A percentile compares a stretch with the other conserved stretches of the same genome.
Conservation (phyloP, 2,113 vertebrate species). For the Ciconia maguari region DNA sequence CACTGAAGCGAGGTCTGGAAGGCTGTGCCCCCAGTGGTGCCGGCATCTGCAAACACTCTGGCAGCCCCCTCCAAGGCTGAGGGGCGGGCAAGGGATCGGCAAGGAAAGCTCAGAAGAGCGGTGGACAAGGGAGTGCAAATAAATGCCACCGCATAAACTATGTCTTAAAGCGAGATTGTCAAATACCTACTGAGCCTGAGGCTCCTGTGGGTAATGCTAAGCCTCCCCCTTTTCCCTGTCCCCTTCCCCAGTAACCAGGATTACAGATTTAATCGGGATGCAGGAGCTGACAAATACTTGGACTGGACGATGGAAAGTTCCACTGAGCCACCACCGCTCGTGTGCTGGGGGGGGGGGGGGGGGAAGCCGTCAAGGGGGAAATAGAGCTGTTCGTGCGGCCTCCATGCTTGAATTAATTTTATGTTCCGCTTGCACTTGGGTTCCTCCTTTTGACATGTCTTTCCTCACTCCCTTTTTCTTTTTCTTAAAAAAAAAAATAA, state of each 20-base stretch:
- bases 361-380: not conserved
- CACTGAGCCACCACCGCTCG: not conserved
- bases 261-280: conserved; percentile 63
- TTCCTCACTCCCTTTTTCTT: not conserved
- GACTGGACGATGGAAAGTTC: conserved; percentile 70
- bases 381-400: not conserved
- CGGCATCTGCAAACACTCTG: not conserved
- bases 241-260: not conserved
- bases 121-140: not conserved
- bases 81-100: rapidly evolving
- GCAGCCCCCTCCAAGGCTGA: not conserved
- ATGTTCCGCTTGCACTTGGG: not conserved
- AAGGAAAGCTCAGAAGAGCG: not conserved
- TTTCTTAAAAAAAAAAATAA: not conserved
- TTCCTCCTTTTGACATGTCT: not conserved
- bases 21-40: not conserved
- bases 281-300: conserved; percentile 68
- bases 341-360: conserved; percentile 10
- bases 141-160: rapidly evolving
- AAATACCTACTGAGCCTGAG: not conserved
- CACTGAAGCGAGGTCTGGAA: not conserved
- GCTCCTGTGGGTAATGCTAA: not conserved
- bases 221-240: not conserved
- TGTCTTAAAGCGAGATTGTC: not conserved
- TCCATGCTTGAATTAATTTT: conserved; percentile 25